Evolutionary conservation across 2,888 invertebrate genomes (phyloP), one percentile per base, ranked within the genome.

Genomic region (Tachina lurida): DNA sequence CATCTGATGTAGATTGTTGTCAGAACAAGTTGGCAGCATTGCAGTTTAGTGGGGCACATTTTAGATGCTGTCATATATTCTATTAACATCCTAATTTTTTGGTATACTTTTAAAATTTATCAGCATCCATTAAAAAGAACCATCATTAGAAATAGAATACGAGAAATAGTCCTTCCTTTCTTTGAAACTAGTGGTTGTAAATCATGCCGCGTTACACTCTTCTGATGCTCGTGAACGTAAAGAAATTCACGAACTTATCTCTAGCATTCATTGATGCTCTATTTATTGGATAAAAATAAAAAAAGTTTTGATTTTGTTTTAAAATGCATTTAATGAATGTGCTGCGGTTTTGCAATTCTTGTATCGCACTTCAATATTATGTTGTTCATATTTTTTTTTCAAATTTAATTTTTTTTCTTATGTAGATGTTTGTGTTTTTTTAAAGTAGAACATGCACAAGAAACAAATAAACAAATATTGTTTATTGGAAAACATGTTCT

Each of bases 281-380:
- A 56, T 12, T 31, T 31, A 58, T 22, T 58, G 3, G 22, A 13
- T 58, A 13, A 7, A 15, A 1, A 58, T 7, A 31, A 13, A 31
- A n/a, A 12, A 39, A 62, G n/a, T 41, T 17, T 1, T 17, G 41
- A 10, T 62, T 62, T 17, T 10, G 3, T 31, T 49, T 56, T 56
- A 1, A 58, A 47, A 45, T 17, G 45, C 54, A 65, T 65, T 45
- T 47, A 65, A 45, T 56, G 31, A 45, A 65, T 65, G 45, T 63
- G 22, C 52, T 71, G 45, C 75, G 78, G 73, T 68, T 78, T 70
- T 60, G 71, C 47, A 78, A 70, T 79, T 70, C 45, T 76, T 70
- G 52, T 75, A 52, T 54, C 41, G 9, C 17, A 43, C 49, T 74
- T 47, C 58, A 47, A 68, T 17, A 60, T 60, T 15, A 47, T 47